phyloP scores from a whole-genome alignment of 1,140 invertebrate genomes.

The Platorchestia sp. region DNA sequence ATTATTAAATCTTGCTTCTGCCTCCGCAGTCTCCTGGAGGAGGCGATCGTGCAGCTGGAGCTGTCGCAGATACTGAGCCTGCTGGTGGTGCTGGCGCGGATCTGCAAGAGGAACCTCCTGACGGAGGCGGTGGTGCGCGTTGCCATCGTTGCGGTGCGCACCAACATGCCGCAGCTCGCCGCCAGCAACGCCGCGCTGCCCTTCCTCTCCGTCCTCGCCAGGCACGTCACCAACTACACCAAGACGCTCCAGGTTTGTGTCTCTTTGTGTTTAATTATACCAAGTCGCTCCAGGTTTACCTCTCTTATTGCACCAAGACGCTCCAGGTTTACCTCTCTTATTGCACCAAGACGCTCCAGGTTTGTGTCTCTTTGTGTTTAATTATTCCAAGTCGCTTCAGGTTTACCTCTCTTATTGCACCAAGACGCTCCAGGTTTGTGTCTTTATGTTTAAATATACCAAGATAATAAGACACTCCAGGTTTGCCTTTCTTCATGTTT shows the following conservation, averaged over 20 bases:
- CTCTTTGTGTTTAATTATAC: no score
- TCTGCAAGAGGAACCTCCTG: conserved; percentile 78
- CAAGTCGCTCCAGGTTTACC: no score
- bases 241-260: conserved; percentile 74
- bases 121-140: conserved; percentile 83
- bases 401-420: no score
- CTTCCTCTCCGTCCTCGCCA: conserved; percentile 78
- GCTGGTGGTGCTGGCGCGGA: conserved; percentile 78
- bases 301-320: no score
- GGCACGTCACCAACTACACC: conserved; percentile 76
- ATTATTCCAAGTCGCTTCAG: no score
- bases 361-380: no score
- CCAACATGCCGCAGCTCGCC: conserved; percentile 88
- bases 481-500: no score
- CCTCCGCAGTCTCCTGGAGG: conserved; percentile 86
- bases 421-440: no score
- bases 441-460: conserved; percentile 74
- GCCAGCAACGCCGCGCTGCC: conserved; percentile 76
- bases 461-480: conserved; percentile 76
- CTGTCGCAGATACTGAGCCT: conserved; percentile 86
- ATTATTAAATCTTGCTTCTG: background rate
- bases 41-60: conserved; percentile 87
- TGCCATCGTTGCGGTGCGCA: conserved; percentile 83
- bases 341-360: conserved; percentile 76
- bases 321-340: conserved; percentile 75